These are phyloP conservation scores for Anthopleura xanthogrammica DNA, from an alignment of 92 coral and sea anemone species.

Conservation along the genomic window DNA sequence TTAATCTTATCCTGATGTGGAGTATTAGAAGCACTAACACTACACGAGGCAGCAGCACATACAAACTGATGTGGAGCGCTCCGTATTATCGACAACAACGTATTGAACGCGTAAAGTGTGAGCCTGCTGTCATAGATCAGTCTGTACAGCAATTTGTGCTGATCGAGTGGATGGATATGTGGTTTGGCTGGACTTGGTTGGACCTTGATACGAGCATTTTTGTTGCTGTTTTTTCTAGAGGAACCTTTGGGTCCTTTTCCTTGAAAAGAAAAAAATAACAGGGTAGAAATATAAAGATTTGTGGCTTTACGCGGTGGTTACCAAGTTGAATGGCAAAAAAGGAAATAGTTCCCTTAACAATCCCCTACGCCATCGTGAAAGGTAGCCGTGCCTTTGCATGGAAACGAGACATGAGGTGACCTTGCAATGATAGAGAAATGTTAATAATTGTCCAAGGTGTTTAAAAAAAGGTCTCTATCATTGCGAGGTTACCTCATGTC, in stretches of 20 bases:
- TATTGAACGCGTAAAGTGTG: conserved; percentile 87
- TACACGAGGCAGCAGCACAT: conserved; percentile 89
- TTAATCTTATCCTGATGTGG: conserved; percentile 97
- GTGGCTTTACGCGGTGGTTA: neutral
- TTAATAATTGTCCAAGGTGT: no score
- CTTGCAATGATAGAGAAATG: no score
- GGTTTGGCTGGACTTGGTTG: conserved; percentile 19
- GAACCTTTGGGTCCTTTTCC: conserved; percentile 24
- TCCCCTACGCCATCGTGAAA: no score
- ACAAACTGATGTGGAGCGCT: conserved; percentile 96
- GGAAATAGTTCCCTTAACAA: no score
- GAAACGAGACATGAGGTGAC: no score
- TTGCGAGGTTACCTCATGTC: no score
- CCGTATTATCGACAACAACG: conserved; percentile 68
- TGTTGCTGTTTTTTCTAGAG: conserved; percentile 6
- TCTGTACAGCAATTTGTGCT: conserved; percentile 88
- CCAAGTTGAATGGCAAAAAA: no score
- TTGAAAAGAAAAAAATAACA: neutral
- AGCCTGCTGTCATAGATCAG: conserved; percentile 87
- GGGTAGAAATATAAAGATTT: neutral
- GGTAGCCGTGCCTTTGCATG: no score
- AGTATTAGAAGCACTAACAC: conserved; percentile 89
- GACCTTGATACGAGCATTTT: conserved; percentile 3
- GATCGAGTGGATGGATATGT: conserved; percentile 80
- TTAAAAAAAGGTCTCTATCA: no score